phyloP scores from a whole-genome alignment of 2,797 vertebrate species.

The Spinus pinus region DNA sequence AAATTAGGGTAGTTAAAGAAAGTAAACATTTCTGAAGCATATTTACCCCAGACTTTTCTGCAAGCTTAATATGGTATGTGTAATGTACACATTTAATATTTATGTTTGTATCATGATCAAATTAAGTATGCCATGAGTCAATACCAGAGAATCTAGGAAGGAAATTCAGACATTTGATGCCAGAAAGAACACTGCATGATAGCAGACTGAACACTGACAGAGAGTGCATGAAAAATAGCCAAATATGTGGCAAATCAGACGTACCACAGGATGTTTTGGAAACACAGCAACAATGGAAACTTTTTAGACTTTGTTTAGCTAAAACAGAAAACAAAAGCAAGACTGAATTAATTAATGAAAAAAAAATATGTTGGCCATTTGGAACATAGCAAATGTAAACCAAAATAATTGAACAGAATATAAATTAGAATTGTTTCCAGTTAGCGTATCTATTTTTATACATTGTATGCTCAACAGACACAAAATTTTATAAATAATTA shows the following conservation, averaged over 20 bases:
- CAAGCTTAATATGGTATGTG: not conserved
- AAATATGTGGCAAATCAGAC: conserved; percentile 36
- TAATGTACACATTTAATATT: conserved; percentile 21
- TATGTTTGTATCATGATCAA: not conserved
- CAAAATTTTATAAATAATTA: conserved; percentile 35
- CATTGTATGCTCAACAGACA: conserved; percentile 23
- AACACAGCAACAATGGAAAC: conserved; percentile 69
- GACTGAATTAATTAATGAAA: conserved; percentile 74
- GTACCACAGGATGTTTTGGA: conserved; percentile 65
- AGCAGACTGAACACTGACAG: conserved; percentile 1
- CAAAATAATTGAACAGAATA: conserved; percentile 49
- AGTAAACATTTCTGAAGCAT: conserved; percentile 18
- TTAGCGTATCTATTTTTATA: conserved; percentile 62
- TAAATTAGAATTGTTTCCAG: conserved; percentile 61
- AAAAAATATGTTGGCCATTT: conserved; percentile 67
- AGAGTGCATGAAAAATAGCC: not conserved
- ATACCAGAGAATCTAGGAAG: not conserved
- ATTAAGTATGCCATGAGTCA: not conserved
- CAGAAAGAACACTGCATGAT: not conserved
- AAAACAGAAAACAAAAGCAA: conserved; percentile 72
- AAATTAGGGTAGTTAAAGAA: not conserved
- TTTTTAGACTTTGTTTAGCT: conserved; percentile 65
- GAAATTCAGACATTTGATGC: not conserved
- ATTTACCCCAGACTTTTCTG: conserved; percentile 13
- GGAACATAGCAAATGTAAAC: conserved; percentile 45